Percentiles rank a stretch among this genome's conserved stretches.
phyloP scores from a whole-genome alignment of 2,113 vertebrate genomes.

The Takifugu bimaculatus region DNA sequence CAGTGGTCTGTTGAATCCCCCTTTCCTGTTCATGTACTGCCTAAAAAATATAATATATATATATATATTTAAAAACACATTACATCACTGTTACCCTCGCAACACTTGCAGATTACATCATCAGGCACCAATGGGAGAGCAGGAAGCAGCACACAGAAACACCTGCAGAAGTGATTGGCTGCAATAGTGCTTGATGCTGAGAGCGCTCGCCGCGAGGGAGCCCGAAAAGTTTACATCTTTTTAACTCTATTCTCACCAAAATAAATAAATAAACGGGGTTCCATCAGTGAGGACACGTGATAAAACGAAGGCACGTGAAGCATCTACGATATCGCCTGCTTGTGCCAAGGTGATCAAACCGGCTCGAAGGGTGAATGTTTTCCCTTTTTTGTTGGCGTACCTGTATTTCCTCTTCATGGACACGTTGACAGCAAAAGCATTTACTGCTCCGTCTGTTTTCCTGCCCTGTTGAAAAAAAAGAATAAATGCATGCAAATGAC shows the following conservation, averaged over 20 bases:
- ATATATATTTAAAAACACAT: slow-evolving; percentile 65
- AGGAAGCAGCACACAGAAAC: slow-evolving; percentile 63
- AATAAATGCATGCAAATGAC: not conserved
- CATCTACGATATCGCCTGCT: not conserved
- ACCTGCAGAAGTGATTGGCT: slow-evolving; percentile 76
- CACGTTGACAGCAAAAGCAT: slow-evolving; percentile 89
- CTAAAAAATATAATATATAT: slow-evolving; percentile 61
- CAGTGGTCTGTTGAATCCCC: slow-evolving; percentile 97
- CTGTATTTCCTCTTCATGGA: slow-evolving; percentile 98
- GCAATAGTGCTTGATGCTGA: slow-evolving; percentile 33
- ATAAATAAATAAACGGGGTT: not conserved
- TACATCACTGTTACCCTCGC: slow-evolving; percentile 74
- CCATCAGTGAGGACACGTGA: not conserved
- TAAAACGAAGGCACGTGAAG: not conserved
- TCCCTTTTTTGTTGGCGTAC: slow-evolving; percentile 55
- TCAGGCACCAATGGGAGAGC: slow-evolving; percentile 70
- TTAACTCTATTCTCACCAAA: slow-evolving; percentile 6
- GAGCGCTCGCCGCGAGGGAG: slow-evolving; percentile 14
- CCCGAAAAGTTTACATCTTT: slow-evolving; percentile 25
- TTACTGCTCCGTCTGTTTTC: slow-evolving; percentile 85
- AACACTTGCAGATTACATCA: slow-evolving; percentile 78
- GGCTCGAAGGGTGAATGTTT: not conserved
- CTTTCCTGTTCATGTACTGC: slow-evolving; percentile 99
- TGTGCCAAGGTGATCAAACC: not conserved
- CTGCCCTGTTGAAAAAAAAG: slow-evolving; percentile 79